Evolutionary conservation across 2,113 vertebrate species (phyloP).

Genomic region (Scopus umbretta): DNA sequence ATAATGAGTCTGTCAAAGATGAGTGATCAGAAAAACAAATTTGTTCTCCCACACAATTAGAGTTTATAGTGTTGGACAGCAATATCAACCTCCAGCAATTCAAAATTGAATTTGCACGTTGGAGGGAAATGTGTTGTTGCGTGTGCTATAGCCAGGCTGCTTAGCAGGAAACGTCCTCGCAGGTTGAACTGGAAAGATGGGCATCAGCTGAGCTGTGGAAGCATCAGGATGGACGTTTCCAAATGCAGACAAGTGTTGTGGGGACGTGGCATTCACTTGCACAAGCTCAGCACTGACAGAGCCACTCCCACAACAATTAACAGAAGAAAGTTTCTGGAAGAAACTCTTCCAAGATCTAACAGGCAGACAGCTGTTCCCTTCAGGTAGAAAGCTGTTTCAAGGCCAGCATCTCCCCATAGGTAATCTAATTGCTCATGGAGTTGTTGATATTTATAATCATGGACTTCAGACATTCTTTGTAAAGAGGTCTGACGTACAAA

Average conservation of each 20-base stretch:
- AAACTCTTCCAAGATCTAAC: neutral
- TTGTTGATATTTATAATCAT: neutral
- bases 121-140: slow-evolving; percentile 8
- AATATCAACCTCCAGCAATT: slow-evolving; percentile 26
- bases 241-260: neutral
- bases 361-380: neutral
- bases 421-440: neutral
- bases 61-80: slow-evolving; percentile 39
- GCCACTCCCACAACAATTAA: neutral
- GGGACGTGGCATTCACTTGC: neutral
- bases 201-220: neutral
- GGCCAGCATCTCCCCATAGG: neutral
- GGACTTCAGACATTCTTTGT: neutral
- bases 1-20: slow-evolving; percentile 67
- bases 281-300: neutral
- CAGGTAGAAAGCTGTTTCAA: neutral
- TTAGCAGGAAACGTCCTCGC: neutral
- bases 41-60: slow-evolving; percentile 55
- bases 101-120: slow-evolving; percentile 34
- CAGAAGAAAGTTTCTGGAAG: neutral
- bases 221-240: neutral
- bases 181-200: neutral
- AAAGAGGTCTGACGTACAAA: neutral
- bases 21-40: slow-evolving; percentile 48
- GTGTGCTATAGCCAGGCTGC: slow-evolving; percentile 7